Base-by-base conservation (phyloP, 2,797 vertebrate genomes). In the Eidolon dupreanum region DNA sequence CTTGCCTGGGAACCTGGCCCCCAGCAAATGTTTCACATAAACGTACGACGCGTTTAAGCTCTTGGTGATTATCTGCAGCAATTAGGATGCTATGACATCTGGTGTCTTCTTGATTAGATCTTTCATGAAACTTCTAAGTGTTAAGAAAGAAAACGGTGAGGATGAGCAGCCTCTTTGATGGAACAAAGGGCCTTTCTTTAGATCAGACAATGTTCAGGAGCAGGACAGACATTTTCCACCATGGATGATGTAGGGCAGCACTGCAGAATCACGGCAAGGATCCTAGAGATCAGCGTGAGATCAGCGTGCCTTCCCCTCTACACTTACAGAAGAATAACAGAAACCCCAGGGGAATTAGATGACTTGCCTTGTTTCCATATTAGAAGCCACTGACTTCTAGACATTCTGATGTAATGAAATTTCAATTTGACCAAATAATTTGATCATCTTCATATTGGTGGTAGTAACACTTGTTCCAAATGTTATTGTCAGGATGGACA, bases 31-130 rank as follows among this genome's bases (percentile, higher is more conserved):
- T 93, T 95, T 93, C 28, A 2, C 53, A 78, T 75, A 94, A 83
- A 74, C 3, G 8, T 77, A 61, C 73, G 43, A 53, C 26, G 79
- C 70, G 84, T 97, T 90, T 93, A 93, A 96, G 96, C 65, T 85
- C 88, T 24, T n/a, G 63, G 28, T 71, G 86, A 90, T 97, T 97
- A 77, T 82, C 66, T 89, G 68, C 74, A 85, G 89, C 74, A 86
- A 93, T 94, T 84, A 94, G 73, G 88, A 63, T 33, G 68, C 78
- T 66, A 49, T 55, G 68, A 83, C 46, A 90, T 83, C 55, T 94
- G 96, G 83, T 94, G 70, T 81, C 79, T 97, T 77, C 93, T 96
- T 97, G 92, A 97, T 95, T 92, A 94, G 93, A 95, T 82, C 68
- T 92, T 75, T 94, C 78, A 82, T 86, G 81, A 94, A 91, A 57